phyloP scores from a whole-genome alignment of 1,140 invertebrate species.

The Trialeurodes vaporariorum region DNA sequence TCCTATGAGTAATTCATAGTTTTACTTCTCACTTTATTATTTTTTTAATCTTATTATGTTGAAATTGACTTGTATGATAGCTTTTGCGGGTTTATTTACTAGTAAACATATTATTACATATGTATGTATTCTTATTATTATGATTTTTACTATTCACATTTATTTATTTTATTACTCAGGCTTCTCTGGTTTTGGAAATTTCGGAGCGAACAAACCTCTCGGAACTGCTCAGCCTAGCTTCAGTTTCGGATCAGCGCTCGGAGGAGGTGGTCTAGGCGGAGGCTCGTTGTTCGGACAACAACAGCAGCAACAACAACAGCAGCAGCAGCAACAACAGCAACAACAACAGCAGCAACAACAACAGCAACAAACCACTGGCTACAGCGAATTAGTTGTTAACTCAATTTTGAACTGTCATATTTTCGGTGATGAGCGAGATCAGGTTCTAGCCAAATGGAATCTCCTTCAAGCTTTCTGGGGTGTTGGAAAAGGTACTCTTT shows the following conservation, averaged over 20 bases:
- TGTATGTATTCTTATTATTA: too few relatives aligned
- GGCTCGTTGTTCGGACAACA: constrained; percentile 27
- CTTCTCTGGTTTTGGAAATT: constrained; percentile 24
- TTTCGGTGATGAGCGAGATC: constrained; percentile 86
- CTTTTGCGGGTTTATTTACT: too few relatives aligned
- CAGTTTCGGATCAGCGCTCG: background rate
- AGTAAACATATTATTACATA: too few relatives aligned
- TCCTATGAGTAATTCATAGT: constrained; percentile 1
- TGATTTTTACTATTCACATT: too few relatives aligned
- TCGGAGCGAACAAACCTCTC: constrained; percentile 22
- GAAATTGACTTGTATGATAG: too few relatives aligned
- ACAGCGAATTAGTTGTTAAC: constrained; percentile 52
- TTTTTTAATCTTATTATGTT: too few relatives aligned
- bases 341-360: constrained; percentile 17
- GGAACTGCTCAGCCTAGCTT: constrained; percentile 6
- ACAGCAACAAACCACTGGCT: constrained; percentile 32
- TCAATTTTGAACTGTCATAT: constrained; percentile 73
- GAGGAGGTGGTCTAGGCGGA: background rate
- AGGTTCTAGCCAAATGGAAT: constrained; percentile 85
- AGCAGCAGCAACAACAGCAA: constrained; percentile 16
- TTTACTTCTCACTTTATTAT: too few relatives aligned
- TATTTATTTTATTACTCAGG: background rate
- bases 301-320: constrained; percentile 11
- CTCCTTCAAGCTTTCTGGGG: constrained; percentile 90
- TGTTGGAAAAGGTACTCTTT: constrained; percentile 55